Conservation (phyloP, 2,888 invertebrate genomes). For the Gastrophysa polygoni region DNA sequence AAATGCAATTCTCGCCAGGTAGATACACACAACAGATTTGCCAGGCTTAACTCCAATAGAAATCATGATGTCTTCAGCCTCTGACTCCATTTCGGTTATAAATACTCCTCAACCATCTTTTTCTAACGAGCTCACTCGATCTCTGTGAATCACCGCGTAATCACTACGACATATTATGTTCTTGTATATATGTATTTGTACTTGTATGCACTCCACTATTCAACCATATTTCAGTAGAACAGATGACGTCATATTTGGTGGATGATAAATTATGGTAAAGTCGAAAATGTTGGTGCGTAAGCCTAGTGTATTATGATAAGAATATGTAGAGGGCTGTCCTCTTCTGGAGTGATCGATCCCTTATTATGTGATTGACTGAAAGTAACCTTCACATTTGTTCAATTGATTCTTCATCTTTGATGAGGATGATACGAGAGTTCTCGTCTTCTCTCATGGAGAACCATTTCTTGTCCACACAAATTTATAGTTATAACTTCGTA, state of each 20-base stretch:
- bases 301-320: neutral
- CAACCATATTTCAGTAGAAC: conserved; percentile 4
- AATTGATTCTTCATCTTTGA: too few species aligned
- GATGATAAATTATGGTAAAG: conserved; percentile 3
- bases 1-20: neutral
- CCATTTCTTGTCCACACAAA: too few species aligned
- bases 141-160: conserved; percentile 1
- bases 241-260: conserved; percentile 6
- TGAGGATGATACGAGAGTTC: too few species aligned
- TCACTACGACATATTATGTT: neutral
- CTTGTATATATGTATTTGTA: too few species aligned
- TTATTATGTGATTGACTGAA: too few species aligned
- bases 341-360: too few species aligned
- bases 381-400: too few species aligned
- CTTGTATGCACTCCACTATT: neutral
- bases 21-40: conserved; percentile 4
- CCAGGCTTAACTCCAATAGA: neutral
- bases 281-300: conserved; percentile 1
- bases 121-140: conserved; percentile 3
- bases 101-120: conserved; percentile 3
- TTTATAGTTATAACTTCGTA: too few species aligned
- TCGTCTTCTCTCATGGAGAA: too few species aligned
- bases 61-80: conserved; percentile 1
- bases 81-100: conserved; percentile 6
- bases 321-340: too few species aligned